phyloP scores from a whole-genome alignment of 1,140 invertebrate genomes.

The Ceratitis capitata region DNA sequence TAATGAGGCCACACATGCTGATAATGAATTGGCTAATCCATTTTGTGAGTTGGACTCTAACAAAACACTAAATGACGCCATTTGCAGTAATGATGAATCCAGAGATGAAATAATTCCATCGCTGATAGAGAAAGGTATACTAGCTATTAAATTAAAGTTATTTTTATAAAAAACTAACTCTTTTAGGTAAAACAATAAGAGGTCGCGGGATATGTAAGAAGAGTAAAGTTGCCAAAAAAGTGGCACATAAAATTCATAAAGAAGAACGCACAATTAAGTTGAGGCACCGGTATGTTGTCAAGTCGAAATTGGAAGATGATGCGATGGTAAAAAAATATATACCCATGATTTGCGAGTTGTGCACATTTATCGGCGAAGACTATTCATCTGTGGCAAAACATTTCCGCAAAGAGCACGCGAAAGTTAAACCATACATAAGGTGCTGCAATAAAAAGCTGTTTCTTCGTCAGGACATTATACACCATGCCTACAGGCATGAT shows the following conservation, averaged over 20 bases:
- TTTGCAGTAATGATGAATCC: too few species aligned
- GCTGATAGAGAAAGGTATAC: too few species aligned
- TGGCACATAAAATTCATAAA: too few species aligned
- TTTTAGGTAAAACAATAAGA: too few species aligned
- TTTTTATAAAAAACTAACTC: too few species aligned
- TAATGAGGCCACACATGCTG: not conserved
- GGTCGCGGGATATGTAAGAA: too few species aligned
- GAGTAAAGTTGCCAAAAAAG: too few species aligned
- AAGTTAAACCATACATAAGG: constrained; percentile 54
- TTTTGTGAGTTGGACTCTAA: not conserved
- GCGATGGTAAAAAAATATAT: constrained; percentile 59
- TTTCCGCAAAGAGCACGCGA: constrained; percentile 54
- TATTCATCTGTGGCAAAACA: constrained; percentile 56
- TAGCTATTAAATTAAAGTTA: too few species aligned
- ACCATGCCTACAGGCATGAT: constrained; percentile 58
- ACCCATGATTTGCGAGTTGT: constrained; percentile 60
- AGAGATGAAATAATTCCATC: too few species aligned
- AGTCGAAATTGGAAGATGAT: constrained; percentile 48
- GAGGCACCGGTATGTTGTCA: too few species aligned
- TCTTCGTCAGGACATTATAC: constrained; percentile 57
- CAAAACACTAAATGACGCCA: too few species aligned
- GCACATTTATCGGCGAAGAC: constrained; percentile 57
- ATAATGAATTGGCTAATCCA: not conserved
- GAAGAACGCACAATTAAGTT: too few species aligned
- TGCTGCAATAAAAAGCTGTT: constrained; percentile 58